phyloP scores from a whole-genome alignment of 2,113 vertebrate genomes.

The Peromyscus leucopus region DNA sequence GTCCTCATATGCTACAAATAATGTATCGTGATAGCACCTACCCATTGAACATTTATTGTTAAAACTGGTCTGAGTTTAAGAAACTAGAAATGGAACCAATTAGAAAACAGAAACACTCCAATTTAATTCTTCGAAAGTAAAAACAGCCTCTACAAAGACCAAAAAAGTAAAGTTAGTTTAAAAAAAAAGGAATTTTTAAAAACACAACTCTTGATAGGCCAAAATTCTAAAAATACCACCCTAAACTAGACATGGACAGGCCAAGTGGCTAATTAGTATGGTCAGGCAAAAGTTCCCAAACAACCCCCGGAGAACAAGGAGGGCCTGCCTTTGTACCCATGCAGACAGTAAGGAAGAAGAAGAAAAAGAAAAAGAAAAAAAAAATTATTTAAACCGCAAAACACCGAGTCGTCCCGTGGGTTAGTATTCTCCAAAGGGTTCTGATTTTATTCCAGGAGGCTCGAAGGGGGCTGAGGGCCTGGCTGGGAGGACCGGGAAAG shows the following conservation, averaged over 20 bases:
- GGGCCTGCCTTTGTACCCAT: not conserved
- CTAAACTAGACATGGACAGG: not conserved
- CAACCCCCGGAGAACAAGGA: not conserved
- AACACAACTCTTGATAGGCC: not conserved
- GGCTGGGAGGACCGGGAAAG: constrained; percentile 15
- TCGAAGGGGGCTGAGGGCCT: not conserved
- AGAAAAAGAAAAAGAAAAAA: not conserved
- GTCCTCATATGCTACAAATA: constrained; percentile 8
- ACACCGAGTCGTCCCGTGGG: not conserved
- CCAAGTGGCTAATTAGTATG: not conserved
- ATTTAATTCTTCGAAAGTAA: constrained; percentile 67
- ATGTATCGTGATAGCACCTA: constrained; percentile 1
- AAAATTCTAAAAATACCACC: constrained; percentile 59
- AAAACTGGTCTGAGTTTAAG: constrained; percentile 21
- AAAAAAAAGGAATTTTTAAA: not conserved
- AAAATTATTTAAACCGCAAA: constrained; percentile 30
- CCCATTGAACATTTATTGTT: constrained; percentile 48
- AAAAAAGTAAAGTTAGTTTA: constrained; percentile 41
- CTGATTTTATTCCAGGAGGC: not conserved
- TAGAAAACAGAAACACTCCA: constrained; percentile 47
- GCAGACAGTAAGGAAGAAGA: not conserved
- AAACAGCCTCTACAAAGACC: not conserved
- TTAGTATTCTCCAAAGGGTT: not conserved
- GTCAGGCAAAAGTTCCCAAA: constrained; percentile 47
- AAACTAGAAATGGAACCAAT: constrained; percentile 42